Percentiles rank a stretch among this genome's conserved stretches.
These are phyloP conservation scores for Acanthurus tractus DNA, from an alignment of 2,797 vertebrate genomes.

Conservation along the genomic window DNA sequence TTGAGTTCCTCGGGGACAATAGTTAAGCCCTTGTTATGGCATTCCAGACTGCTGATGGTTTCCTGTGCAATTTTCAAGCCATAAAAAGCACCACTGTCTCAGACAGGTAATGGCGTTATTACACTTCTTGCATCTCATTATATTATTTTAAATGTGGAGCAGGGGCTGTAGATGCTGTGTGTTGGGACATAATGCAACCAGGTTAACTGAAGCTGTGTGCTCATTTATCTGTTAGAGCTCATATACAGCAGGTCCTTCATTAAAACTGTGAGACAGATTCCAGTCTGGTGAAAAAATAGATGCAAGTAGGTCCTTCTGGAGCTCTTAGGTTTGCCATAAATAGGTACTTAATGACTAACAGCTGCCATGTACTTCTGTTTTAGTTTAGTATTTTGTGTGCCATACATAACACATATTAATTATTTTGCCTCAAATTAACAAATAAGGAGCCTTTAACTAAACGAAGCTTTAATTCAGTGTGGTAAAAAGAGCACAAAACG, in stretches of 20 bases:
- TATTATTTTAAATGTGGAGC: slow-evolving; percentile 57
- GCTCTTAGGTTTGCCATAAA: slow-evolving; percentile 62
- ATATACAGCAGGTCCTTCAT: slow-evolving; percentile 35
- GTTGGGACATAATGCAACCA: slow-evolving; percentile 21
- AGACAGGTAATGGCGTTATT: slow-evolving; percentile 65
- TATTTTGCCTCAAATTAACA: slow-evolving; percentile 47
- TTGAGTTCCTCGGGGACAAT: slow-evolving; percentile 56
- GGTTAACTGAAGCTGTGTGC: slow-evolving; percentile 37
- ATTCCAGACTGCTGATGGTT: slow-evolving; percentile 63
- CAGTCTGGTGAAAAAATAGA: slow-evolving; percentile 49
- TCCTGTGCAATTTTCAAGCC: slow-evolving; percentile 55
- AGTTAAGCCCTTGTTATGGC: slow-evolving; percentile 59
- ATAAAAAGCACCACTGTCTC: slow-evolving; percentile 57
- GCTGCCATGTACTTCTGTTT: slow-evolving; percentile 59
- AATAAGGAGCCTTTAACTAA: slow-evolving; percentile 20
- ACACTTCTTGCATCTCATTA: slow-evolving; percentile 64
- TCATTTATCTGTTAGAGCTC: slow-evolving; percentile 43
- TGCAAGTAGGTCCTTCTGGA: slow-evolving; percentile 53
- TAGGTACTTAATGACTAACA: slow-evolving; percentile 59
- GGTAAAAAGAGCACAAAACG: slow-evolving; percentile 33
- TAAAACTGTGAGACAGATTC: slow-evolving; percentile 49
- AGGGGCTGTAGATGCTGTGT: slow-evolving; percentile 21
- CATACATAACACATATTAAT: slow-evolving; percentile 38
- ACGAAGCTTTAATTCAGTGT: slow-evolving; percentile 31
- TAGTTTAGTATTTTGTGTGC: slow-evolving; percentile 55